Evolutionary conservation across 2,888 invertebrate species (phyloP).

Genomic region (Tinea trinotella): DNA sequence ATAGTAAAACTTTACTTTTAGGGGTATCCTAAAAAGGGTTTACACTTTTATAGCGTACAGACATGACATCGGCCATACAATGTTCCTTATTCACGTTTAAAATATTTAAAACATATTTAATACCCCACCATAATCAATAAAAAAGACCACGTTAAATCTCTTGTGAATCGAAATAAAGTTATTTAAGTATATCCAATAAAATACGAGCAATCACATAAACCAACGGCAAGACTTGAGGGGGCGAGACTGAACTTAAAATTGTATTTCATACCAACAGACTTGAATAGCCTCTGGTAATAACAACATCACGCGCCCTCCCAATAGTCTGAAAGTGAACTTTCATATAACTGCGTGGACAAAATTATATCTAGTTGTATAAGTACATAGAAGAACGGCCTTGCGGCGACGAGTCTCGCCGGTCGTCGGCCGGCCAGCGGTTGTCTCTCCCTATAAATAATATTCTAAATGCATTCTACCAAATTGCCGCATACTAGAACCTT

Average conservation of each 20-base stretch:
- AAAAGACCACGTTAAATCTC: background rate
- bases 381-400: constrained; percentile 23
- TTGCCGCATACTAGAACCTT: background rate
- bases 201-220: background rate
- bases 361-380: background rate
- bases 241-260: background rate
- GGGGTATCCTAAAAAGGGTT: background rate
- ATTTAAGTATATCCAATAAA: too few species aligned
- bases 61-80: background rate
- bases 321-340: background rate
- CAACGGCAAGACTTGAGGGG: background rate
- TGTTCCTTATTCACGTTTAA: background rate
- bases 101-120: background rate
- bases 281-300: background rate
- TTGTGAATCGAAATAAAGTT: background rate
- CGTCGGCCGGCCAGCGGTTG: constrained; percentile 26
- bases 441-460: constrained; percentile 10
- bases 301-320: background rate
- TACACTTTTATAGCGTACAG: background rate
- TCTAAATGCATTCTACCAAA: constrained; percentile 10
- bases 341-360: background rate
- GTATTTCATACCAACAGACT: background rate
- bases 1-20: background rate
- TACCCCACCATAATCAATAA: background rate
- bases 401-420: constrained; percentile 30